Evolutionary conservation across 2,113 vertebrate genomes (phyloP).

Genomic region (Spilogale gracilis): DNA sequence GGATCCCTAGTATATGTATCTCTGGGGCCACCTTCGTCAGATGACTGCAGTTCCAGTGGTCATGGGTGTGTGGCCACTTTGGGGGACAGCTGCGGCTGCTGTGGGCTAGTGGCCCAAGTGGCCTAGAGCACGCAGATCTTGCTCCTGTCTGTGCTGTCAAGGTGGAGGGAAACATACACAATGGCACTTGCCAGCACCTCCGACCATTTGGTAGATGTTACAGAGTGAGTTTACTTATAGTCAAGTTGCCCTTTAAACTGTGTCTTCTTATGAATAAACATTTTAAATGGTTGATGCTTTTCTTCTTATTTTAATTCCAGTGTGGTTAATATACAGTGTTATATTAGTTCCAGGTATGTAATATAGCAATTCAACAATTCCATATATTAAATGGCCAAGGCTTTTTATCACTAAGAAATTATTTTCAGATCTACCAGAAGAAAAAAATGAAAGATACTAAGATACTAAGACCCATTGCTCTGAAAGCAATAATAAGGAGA

Average conservation of each 20-base stretch:
- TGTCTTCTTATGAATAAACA: not conserved
- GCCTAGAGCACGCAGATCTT: not conserved
- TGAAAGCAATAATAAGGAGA: not conserved
- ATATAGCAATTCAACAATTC: not conserved
- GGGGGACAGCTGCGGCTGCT: not conserved
- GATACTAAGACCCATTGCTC: not conserved
- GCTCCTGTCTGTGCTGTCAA: not conserved
- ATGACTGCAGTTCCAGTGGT: not conserved
- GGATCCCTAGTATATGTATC: not conserved
- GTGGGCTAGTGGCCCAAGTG: not conserved
- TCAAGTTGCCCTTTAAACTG: not conserved
- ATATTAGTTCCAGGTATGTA: not conserved
- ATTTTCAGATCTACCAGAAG: constrained; percentile 40
- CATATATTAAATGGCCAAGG: not conserved
- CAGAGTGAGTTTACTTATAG: not conserved
- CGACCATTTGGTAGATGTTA: not conserved
- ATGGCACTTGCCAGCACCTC: not conserved
- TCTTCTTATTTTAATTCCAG: not conserved
- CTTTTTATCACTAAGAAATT: constrained; percentile 34
- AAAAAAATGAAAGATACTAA: constrained; percentile 34
- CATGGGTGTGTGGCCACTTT: not conserved
- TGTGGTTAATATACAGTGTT: not conserved
- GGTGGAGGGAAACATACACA: not conserved
- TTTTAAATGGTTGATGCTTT: not conserved
- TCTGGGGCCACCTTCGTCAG: not conserved